Conservation (phyloP, 1,140 invertebrate species). For the Conus betulinus region DNA sequence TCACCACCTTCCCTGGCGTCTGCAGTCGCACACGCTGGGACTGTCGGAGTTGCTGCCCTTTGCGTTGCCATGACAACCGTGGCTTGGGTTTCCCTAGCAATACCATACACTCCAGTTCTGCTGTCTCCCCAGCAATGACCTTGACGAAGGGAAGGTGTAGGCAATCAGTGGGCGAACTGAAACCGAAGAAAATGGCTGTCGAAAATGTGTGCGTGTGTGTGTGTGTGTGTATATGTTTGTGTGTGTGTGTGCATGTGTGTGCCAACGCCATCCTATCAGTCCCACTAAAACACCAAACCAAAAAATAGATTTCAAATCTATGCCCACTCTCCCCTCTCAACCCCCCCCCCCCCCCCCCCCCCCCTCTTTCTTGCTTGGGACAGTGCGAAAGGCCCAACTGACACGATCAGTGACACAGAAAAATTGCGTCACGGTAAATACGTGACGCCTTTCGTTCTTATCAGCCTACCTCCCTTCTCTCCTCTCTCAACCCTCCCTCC, state of each 20-base stretch:
- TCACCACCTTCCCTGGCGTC: conserved; percentile 55
- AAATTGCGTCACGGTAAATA: no score
- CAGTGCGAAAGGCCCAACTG: no score
- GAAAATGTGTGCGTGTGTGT: not conserved
- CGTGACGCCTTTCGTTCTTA: no score
- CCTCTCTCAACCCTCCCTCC: no score
- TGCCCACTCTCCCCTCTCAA: no score
- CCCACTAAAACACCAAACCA: no score
- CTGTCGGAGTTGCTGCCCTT: conserved; percentile 59
- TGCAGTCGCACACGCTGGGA: conserved; percentile 44
- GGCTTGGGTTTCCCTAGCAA: conserved; percentile 77
- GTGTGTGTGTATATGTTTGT: not conserved
- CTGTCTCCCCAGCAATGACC: conserved; percentile 62
- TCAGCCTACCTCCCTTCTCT: no score
- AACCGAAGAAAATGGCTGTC: conserved; percentile 15
- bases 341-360: no score
- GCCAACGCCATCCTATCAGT: no score
- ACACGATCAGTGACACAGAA: no score
- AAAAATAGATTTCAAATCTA: no score
- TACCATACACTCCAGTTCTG: conserved; percentile 73
- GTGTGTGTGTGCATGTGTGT: not conserved
- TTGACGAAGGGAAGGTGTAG: conserved; percentile 67
- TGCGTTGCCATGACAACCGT: conserved; percentile 74
- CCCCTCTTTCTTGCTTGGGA: no score
- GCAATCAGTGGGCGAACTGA: conserved; percentile 72